Percentiles rank a stretch among this genome's conserved stretches.
phyloP scores from a whole-genome alignment of 1,140 invertebrate species.

The Cotesia glomerata region DNA sequence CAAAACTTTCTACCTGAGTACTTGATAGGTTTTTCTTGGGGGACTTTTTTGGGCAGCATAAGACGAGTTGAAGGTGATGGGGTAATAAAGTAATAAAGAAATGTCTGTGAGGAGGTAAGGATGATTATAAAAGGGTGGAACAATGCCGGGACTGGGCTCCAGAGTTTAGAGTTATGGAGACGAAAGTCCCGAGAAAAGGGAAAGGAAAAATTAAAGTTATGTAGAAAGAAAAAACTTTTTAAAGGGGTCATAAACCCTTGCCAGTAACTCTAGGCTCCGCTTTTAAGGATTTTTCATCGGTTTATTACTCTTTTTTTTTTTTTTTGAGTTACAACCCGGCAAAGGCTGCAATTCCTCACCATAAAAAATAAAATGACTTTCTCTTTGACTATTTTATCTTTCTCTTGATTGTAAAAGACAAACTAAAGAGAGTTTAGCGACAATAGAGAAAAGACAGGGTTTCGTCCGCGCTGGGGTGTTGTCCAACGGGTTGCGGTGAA shows the following conservation, averaged over 20 bases:
- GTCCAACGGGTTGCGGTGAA: constrained; percentile 53
- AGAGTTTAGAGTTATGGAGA: no score
- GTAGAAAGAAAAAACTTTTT: constrained; percentile 38
- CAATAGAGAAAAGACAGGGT: constrained; percentile 9
- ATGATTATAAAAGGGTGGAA: constrained; percentile 34
- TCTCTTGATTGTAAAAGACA: constrained; percentile 1
- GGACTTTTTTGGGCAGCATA: no score
- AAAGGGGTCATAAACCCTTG: constrained; percentile 54
- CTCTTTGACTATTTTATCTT: no score
- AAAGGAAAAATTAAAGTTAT: no score
- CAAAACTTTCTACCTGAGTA: no score
- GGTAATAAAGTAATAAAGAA: constrained; percentile 27
- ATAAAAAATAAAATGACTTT: no score
- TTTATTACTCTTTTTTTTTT: constrained; percentile 30
- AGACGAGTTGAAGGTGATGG: no score
- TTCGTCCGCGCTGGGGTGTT: no score
- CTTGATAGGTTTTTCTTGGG: not conserved
- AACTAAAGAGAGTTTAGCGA: not conserved
- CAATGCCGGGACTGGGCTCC: no score
- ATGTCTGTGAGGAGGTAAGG: constrained; percentile 26
- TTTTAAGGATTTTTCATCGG: no score
- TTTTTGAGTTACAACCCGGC: no score
- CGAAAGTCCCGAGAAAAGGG: not conserved
- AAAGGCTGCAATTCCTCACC: no score
- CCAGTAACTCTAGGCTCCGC: not conserved